Base-by-base conservation (phyloP, 23 tunicate species). In the Clavelina lepadiformis region DNA sequence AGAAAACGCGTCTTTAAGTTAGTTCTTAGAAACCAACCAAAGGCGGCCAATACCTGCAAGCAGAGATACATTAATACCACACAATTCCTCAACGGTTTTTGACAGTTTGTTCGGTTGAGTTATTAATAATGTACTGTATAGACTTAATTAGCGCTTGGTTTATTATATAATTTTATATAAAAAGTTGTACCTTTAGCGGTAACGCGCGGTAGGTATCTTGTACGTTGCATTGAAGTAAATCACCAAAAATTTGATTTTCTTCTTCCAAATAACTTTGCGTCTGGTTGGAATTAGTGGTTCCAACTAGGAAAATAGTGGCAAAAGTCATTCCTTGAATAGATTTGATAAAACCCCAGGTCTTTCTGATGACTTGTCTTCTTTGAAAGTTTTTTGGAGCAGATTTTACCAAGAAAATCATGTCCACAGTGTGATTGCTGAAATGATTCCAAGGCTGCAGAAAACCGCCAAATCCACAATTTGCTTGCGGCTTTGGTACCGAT, bases 351-450 rank as follows among this genome's bases (percentile, higher is more conserved):
- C 79, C 89, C 97, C 97, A 89, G 1, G 80, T 75, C 21, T 58
- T 26, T 25, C 97, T 56, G 11, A 89, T 57, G 11, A 62, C 27
- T 5, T 53, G 44, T 57, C 97, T 66, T 28, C 38, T 51, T 35
- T 30, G 35, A 20, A 69, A 35, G 54, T 89, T 59, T 15, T 58
- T 52, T 1, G 83, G 78, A 2, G 83, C 79, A 3, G 97, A 54
- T 76, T 89, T 89, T 6, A 89, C 80, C n/a, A 89, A 21, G 46
- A 79, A 80, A 20, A 79, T 15, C 96, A 88, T 88, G 49, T 37
- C 69, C 7, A 35, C 26, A 36, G 20, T 36, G 5, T 11, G 24
- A 6, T 37, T 15, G 22, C n/a, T 35, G 25, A 35, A 19, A 29
- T 63, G 38, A 37, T 36, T 21, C 78, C 78, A 72, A 4, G 78